phyloP scores from a whole-genome alignment of 2,888 invertebrate genomes.

The Iphiclides podalirius region DNA sequence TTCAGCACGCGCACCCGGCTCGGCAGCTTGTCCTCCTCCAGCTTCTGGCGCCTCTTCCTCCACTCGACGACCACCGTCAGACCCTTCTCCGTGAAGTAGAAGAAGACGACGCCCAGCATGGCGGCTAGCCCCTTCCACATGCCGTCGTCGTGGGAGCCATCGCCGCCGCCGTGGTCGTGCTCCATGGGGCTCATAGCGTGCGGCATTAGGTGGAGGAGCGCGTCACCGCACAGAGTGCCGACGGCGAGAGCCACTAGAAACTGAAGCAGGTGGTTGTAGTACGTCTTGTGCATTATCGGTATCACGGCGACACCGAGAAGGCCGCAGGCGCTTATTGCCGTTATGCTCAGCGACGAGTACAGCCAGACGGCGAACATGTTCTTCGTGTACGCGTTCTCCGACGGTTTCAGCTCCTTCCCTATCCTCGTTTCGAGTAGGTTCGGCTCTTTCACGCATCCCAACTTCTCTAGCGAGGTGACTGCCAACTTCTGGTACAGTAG shows the following conservation, averaged over 20 bases:
- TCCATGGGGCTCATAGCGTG: slow-evolving; percentile 83
- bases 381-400: slow-evolving; percentile 47
- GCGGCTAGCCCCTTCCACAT: slow-evolving; percentile 93
- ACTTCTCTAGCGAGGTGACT: slow-evolving; percentile 71
- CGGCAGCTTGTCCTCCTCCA: slow-evolving; percentile 83
- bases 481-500: slow-evolving; percentile 83
- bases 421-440: slow-evolving; percentile 39
- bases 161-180: slow-evolving; percentile 37
- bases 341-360: slow-evolving; percentile 89
- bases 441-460: slow-evolving; percentile 76
- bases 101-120: slow-evolving; percentile 90
- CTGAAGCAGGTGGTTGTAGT: slow-evolving; percentile 93
- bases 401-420: slow-evolving; percentile 22
- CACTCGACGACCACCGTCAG: slow-evolving; percentile 89
- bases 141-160: slow-evolving; percentile 80
- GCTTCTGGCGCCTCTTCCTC: slow-evolving; percentile 86
- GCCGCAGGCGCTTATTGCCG: slow-evolving; percentile 92
- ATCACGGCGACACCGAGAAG: slow-evolving; percentile 93
- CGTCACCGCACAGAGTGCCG: slow-evolving; percentile 95
- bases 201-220: slow-evolving; percentile 93
- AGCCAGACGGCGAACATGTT: slow-evolving; percentile 86
- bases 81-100: slow-evolving; percentile 93
- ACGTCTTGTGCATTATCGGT: slow-evolving; percentile 92
- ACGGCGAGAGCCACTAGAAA: slow-evolving; percentile 96
- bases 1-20: slow-evolving; percentile 86